Percentiles rank a stretch among this genome's conserved stretches.
Conservation (phyloP, 1,140 invertebrate genomes). For the Helicoverpa zea region DNA sequence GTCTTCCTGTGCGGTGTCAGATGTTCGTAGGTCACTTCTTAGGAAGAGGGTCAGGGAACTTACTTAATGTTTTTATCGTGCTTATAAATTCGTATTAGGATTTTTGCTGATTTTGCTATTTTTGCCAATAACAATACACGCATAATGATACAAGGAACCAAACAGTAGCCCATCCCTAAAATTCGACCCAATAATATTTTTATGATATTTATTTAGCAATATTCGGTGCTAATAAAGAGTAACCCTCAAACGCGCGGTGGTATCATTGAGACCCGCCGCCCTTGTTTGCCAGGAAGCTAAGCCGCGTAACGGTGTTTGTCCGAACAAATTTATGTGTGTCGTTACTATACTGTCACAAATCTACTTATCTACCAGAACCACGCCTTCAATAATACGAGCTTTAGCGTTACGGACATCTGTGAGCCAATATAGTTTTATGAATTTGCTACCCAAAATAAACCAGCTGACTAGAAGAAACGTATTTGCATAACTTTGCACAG, state of each 20-base stretch:
- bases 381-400: conserved; percentile 75
- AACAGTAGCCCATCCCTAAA: neutral
- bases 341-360: conserved; percentile 81
- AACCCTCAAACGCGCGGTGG: conserved; percentile 69
- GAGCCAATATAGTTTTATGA: conserved; percentile 54
- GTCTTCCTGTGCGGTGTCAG: conserved; percentile 62
- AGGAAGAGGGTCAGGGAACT: conserved; percentile 70
- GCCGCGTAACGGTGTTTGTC: conserved; percentile 82
- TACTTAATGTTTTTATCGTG: neutral
- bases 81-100: neutral
- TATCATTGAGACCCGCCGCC: conserved; percentile 71
- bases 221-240: conserved; percentile 70
- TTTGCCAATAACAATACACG: neutral
- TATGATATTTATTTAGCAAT: conserved; percentile 52
- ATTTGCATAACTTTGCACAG: neutral
- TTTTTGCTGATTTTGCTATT: neutral
- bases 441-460: conserved; percentile 40
- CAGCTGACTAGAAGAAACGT: conserved; percentile 2
- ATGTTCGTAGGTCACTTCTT: conserved; percentile 40
- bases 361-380: conserved; percentile 84
- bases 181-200: conserved; percentile 35
- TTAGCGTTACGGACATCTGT: conserved; percentile 66
- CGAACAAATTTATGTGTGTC: conserved; percentile 81
- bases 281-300: conserved; percentile 83
- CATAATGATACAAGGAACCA: neutral